Conservation (phyloP, 2,888 invertebrate genomes). For the Nephrotoma flavescens region DNA sequence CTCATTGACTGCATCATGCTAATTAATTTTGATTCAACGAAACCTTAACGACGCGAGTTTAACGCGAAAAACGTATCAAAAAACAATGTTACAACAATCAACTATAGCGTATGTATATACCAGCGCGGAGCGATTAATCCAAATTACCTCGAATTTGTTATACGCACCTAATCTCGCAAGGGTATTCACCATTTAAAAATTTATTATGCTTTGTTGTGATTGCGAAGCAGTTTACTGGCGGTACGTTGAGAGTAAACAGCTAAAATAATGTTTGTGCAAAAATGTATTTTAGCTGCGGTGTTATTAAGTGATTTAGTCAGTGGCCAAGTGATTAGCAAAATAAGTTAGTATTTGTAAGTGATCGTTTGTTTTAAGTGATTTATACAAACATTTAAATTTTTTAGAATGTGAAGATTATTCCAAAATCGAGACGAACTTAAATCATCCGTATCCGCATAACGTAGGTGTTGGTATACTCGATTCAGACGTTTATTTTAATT, state of each 20-base stretch:
- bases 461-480: not conserved
- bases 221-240: not conserved
- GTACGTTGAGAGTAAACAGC: not conserved
- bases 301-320: not conserved
- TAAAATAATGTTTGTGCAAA: not conserved
- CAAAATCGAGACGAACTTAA: not conserved
- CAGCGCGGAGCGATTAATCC: not conserved
- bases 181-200: not conserved
- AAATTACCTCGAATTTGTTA: not conserved
- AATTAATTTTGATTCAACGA: not conserved
- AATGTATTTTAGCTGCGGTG: not conserved
- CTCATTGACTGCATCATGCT: not conserved
- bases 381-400: not conserved
- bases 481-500: not conserved
- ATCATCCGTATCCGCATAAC: not conserved
- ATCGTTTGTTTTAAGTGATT: not conserved
- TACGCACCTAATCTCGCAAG: not conserved
- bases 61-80: not conserved
- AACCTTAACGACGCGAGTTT: not conserved
- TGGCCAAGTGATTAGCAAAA: not conserved
- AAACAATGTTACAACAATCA: not conserved
- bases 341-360: not conserved
- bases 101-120: not conserved
- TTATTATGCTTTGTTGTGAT: not conserved
- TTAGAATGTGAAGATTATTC: not conserved